phyloP scores from a whole-genome alignment of 2,797 vertebrate genomes.

The Arrhamphus sclerolepis region DNA sequence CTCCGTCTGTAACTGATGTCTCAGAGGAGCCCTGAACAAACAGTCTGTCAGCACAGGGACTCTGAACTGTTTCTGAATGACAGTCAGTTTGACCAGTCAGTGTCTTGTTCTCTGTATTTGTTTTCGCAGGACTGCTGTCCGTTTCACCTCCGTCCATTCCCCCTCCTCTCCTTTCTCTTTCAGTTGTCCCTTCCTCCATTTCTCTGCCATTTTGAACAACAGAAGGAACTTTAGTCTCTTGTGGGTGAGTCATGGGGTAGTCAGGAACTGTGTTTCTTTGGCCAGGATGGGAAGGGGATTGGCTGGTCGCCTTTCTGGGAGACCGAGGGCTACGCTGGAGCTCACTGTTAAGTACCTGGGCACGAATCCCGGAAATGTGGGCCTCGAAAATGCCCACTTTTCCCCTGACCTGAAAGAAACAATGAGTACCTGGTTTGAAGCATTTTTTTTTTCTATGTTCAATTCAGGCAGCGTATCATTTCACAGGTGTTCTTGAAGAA shows the following conservation, averaged over 20 bases:
- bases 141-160: constrained; percentile 24
- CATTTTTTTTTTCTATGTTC: constrained; percentile 5
- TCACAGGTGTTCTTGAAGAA: constrained; percentile 20
- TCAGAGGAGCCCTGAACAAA: constrained; percentile 30
- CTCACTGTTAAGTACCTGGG: constrained; percentile 83
- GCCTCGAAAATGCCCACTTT: constrained; percentile 93
- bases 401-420: constrained; percentile 69
- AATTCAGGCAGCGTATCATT: constrained; percentile 7
- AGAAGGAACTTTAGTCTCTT: constrained; percentile 44
- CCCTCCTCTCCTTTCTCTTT: constrained; percentile 32
- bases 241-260: constrained; percentile 63
- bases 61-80: constrained; percentile 39
- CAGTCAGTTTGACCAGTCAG: constrained; percentile 45
- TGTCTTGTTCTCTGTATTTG: constrained; percentile 45
- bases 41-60: constrained; percentile 20
- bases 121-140: constrained; percentile 20
- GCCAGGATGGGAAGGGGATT: constrained; percentile 37
- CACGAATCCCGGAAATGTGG: constrained; percentile 84
- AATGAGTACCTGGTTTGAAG: not conserved
- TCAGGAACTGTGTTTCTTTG: constrained; percentile 39
- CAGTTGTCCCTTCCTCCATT: constrained; percentile 46
- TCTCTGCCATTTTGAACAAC: constrained; percentile 80
- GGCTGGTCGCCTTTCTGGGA: constrained; percentile 68
- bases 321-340: constrained; percentile 84
- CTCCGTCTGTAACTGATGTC: constrained; percentile 17